phyloP scores from a whole-genome alignment of 2,113 vertebrate genomes.

The Hypocryptadius cinnamomeus region DNA sequence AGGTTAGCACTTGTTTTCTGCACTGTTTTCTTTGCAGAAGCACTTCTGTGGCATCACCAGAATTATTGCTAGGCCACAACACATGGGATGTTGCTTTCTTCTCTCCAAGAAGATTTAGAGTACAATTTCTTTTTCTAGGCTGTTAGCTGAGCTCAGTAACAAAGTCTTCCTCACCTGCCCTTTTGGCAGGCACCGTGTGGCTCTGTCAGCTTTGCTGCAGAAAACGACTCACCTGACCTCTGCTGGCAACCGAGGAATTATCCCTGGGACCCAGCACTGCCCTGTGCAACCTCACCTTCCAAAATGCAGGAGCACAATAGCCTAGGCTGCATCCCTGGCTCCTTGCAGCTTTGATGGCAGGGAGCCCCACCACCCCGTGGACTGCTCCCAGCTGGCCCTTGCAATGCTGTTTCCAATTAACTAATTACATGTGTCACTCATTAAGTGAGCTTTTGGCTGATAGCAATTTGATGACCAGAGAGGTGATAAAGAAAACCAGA shows the following conservation, averaged over 20 bases:
- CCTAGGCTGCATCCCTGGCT: background rate
- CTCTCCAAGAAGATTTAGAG: too few relatives aligned
- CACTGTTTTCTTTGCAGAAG: too few relatives aligned
- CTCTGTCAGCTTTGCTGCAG: background rate
- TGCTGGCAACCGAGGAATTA: background rate
- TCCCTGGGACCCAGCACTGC: background rate
- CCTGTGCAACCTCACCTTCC: background rate
- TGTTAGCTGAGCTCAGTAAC: too few relatives aligned
- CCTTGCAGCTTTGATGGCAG: background rate
- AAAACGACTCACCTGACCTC: background rate
- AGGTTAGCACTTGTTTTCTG: too few relatives aligned
- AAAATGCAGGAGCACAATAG: background rate
- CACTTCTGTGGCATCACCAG: too few relatives aligned
- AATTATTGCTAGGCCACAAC: too few relatives aligned
- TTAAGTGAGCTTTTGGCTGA: background rate
- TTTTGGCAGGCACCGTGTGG: background rate
- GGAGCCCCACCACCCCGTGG: fast-evolving
- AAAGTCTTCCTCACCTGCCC: too few relatives aligned
- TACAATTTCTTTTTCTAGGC: too few relatives aligned
- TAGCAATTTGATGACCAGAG: background rate
- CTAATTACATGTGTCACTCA: background rate
- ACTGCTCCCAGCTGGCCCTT: background rate
- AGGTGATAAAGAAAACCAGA: background rate
- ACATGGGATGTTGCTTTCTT: too few relatives aligned
- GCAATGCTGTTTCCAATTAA: background rate